A percentile compares a stretch with the other conserved stretches of the same genome.
Conservation (phyloP, 1,140 invertebrate genomes). For the Aphidius ervi region DNA sequence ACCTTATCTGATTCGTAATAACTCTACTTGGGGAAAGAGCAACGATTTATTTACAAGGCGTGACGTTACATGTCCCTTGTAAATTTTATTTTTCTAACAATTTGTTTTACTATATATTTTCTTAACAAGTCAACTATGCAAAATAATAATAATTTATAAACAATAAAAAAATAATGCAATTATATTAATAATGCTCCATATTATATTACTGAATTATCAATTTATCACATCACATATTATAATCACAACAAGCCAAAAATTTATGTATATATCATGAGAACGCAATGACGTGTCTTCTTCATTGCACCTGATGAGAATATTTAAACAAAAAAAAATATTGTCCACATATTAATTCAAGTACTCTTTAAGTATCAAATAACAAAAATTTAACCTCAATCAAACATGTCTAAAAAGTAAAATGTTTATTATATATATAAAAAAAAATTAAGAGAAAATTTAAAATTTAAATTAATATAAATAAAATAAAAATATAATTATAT, state of each 20-base stretch:
- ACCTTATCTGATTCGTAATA: conserved; percentile 42
- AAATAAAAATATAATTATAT: too few species aligned
- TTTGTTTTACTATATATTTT: conserved; percentile 1
- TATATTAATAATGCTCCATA: conserved; percentile 14
- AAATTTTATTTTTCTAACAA: conserved; percentile 11
- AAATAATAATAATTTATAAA: background rate
- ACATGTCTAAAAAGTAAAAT: too few species aligned
- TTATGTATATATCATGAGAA: conserved; percentile 3
- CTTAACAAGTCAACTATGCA: background rate
- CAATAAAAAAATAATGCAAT: background rate
- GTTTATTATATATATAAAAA: too few species aligned
- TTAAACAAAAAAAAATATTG: background rate
- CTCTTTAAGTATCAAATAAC: conserved; percentile 12
- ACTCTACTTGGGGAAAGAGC: conserved; percentile 32
- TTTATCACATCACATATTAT: conserved; percentile 1
- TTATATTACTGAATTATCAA: conserved; percentile 16
- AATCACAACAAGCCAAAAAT: background rate
- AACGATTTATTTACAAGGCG: conserved; percentile 34
- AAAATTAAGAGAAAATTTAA: too few species aligned
- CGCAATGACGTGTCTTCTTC: conserved; percentile 11
- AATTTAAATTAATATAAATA: too few species aligned
- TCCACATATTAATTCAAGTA: conserved; percentile 1
- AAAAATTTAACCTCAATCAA: conserved; percentile 1
- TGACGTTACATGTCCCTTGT: conserved; percentile 13
- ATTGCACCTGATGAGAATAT: conserved; percentile 9